Base-by-base conservation (phyloP, 2,113 vertebrate genomes). In the Pontoporia blainvillei region DNA sequence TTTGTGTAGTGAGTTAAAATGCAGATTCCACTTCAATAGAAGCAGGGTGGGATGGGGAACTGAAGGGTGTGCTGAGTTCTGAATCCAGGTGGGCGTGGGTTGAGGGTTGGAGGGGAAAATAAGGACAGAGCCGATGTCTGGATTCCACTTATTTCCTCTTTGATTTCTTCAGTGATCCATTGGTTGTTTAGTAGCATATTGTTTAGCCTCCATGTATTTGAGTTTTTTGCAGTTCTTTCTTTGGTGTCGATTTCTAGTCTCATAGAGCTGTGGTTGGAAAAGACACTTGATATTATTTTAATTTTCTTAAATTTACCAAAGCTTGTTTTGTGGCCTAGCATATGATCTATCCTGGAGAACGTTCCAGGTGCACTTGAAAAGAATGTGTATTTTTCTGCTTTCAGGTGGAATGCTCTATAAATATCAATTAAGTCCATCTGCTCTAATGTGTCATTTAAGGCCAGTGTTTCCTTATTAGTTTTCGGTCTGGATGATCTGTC, bases 21-120 rank as follows among this genome's bases (percentile, higher is more conserved):
- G 17, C 18, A 95, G 34, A 67, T 44, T 86, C 41, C 75, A 76
- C 34, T 75, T 69, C 31, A 82, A 4, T 39, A 46, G 78, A 62
- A 81, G 69, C 31, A 18, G 25, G 52, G 23, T 44, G 36, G 52
- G 14, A 17, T n/a, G 61, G 66, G 59, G 13, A 62, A 23, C 52
- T 31, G 20, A 14, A 34, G 62, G 76, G 8, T 34, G 9, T 2
- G 36, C 34, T 57, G 34, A 86, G 17, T 21, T 54, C 44, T 71
- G 44, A 6, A 18, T 23, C 27, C 13, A 18, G 39, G 10, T 44
- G 6, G 69, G 5, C 0, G 0, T 54, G 73, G 73, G 14, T 2
- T 31, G 18, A 11, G 64, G 34, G 36, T 23, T 49, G 8, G 39
- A 89, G 34, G 1, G 11, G 41, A 88, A 36, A 29, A 21, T 61